Base-by-base conservation (phyloP, 1,140 invertebrate species). In the Drosophila willistoni region DNA sequence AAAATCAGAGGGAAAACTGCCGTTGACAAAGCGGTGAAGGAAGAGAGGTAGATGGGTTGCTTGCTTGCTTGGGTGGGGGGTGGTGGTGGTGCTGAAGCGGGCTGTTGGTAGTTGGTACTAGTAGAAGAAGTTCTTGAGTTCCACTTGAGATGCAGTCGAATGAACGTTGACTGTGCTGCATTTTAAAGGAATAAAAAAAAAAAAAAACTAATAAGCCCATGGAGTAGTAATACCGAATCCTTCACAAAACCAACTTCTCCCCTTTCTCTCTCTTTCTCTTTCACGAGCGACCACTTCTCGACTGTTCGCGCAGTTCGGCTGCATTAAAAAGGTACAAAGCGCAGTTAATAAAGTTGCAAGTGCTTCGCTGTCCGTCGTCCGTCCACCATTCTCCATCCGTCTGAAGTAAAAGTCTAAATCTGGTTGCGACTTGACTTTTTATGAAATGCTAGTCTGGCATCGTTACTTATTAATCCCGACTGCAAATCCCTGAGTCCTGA, bases 271-370 rank as follows among this genome's bases (percentile, higher is more conserved):
- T 4, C 2, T 14, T n/a, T n/a, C n/a, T n/a, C n/a, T n/a, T n/a
- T n/a, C 1, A 22, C 13, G n/a, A 2, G n/a, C 44, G 29, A 7
- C 17, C 70, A 9, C 7, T 7, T 55, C 55, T 34, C 1, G 6
- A 29, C 29, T 29, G 29, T 7, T 29, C 55, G 29, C 17, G 13
- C 22, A 55, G 19, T 55, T 14, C 51, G 54, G 64, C 22, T 41
- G 67, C 75, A 83, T 79, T 83, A 72, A 61, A 79, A 79, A 73
- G 83, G 84, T 83, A 87, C 79, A 87, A 79, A 79, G 76, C 72
- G 68, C 65, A 80, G 73, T 68, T 83, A 87, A 87, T 87, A 87
- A 87, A 80, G 83, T 83, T 80, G 84, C 73, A 83, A 86, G 79
- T 86, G 83, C 72, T 82, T 68, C 29, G 65, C 64, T 65, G 14